Conservation (phyloP, 1,140 invertebrate genomes). For the Neodiprion fabricii region DNA sequence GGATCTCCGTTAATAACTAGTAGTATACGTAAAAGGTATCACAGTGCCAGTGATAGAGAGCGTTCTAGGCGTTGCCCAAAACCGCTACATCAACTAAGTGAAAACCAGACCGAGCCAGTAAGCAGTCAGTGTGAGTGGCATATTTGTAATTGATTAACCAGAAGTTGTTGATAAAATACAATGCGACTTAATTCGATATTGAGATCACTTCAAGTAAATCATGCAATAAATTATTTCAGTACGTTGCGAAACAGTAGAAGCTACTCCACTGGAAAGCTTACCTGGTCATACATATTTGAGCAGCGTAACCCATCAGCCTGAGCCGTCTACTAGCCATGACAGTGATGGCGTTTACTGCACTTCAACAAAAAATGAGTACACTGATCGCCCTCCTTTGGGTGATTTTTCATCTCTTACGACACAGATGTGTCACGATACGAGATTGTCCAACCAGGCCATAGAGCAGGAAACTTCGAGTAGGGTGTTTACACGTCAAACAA, state of each 20-base stretch:
- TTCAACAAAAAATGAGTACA: background rate
- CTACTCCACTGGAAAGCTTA: constrained; percentile 52
- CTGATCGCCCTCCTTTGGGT: background rate
- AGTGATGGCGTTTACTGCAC: background rate
- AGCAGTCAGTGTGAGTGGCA: constrained; percentile 33
- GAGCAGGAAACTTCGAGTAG: background rate
- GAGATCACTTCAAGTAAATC: constrained; percentile 9
- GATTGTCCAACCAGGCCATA: background rate
- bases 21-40: constrained; percentile 47
- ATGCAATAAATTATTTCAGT: constrained; percentile 26
- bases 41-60: constrained; percentile 48
- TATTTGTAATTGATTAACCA: background rate
- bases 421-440: background rate
- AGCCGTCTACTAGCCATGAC: background rate
- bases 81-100: constrained; percentile 23
- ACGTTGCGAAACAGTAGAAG: constrained; percentile 40
- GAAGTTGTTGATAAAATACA: background rate
- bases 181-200: constrained; percentile 13
- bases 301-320: background rate
- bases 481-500: background rate
- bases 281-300: constrained; percentile 40
- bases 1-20: constrained; percentile 48
- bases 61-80: constrained; percentile 39
- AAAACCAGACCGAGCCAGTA: constrained; percentile 35
- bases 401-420: background rate